Evolutionary conservation across 1,140 invertebrate species (phyloP), one percentile per base, ranked within the genome.

Genomic region (Phthorimaea operculella): DNA sequence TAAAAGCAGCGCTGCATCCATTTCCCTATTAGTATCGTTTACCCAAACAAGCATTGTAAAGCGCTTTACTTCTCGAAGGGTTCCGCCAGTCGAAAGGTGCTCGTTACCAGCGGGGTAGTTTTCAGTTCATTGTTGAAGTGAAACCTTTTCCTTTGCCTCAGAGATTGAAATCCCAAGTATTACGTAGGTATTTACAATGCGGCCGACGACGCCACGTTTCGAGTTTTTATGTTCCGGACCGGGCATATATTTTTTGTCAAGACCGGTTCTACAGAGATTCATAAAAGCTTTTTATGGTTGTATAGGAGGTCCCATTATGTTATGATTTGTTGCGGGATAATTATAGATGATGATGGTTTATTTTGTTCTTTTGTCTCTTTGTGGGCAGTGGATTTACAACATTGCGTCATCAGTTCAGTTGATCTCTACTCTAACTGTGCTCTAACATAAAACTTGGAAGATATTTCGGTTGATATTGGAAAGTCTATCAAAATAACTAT

Each of bases 181-280:
- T 76, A 69, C 70, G 68, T 75, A 69, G 72, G 68, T 75, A 72
- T 73, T 72, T 74, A 74, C 68, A 74, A 68, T 71, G 58, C 54
- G 12, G 49, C 44, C 48, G 57, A 66, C 48, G 57, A 66, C 57
- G 60, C 59, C 58, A 63, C 42, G 36, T 60, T 67, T 65, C 70
- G 64, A 68, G 51, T 66, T 49, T 54, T 61, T 68, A 66, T 63
- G 59, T 39, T 51, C 17, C n/a, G 47, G 47, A 51, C 55, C 39
- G 58, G 57, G 59, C 60, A 61, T 48, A 69, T 64, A 52, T 70
- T 69, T 63, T 68, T 66, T 59, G 56, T 62, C 58, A 48, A 55
- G 39, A 57, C 60, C 39, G 55, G 48, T 63, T 62, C 57, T 57
- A 59, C 57, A 58, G 54, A 55, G 55, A 60, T 52, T 60, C 60